Evolutionary conservation across 2,797 vertebrate genomes (phyloP).

Genomic region (Rhinoraja longicauda): DNA sequence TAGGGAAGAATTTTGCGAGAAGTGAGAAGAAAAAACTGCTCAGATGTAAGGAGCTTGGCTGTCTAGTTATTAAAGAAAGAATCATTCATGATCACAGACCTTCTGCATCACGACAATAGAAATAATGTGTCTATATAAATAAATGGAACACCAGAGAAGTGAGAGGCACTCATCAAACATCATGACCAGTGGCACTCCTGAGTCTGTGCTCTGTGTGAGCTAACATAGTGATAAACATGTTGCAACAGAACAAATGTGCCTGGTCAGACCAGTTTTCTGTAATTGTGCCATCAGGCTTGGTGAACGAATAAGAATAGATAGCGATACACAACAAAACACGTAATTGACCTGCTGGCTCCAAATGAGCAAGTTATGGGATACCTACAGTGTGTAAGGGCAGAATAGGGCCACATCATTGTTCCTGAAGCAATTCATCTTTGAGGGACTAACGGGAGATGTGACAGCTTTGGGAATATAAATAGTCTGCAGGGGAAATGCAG

Average conservation of each 20-base stretch:
- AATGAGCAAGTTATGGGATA: no score
- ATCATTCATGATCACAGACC: not conserved
- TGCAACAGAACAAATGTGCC: not conserved
- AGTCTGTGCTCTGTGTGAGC: not conserved
- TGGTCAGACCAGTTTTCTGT: no score
- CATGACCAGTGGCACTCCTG: no score
- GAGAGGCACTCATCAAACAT: not conserved
- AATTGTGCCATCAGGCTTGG: no score
- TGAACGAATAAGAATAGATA: no score
- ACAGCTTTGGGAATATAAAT: no score
- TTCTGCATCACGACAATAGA: not conserved
- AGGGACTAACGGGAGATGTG: no score
- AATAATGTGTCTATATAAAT: not conserved
- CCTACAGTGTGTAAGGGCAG: no score
- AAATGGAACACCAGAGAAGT: not conserved
- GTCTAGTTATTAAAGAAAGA: not conserved
- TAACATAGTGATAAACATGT: not conserved
- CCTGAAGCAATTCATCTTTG: no score
- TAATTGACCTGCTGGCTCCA: not conserved
- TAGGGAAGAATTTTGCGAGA: not conserved
- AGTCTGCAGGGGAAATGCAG: no score
- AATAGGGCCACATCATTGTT: no score
- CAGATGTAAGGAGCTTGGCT: not conserved
- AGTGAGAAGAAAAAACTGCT: no score
- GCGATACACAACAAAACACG: not conserved